Conservation (phyloP, 2,888 invertebrate genomes). For the Cerastis leucographa region DNA sequence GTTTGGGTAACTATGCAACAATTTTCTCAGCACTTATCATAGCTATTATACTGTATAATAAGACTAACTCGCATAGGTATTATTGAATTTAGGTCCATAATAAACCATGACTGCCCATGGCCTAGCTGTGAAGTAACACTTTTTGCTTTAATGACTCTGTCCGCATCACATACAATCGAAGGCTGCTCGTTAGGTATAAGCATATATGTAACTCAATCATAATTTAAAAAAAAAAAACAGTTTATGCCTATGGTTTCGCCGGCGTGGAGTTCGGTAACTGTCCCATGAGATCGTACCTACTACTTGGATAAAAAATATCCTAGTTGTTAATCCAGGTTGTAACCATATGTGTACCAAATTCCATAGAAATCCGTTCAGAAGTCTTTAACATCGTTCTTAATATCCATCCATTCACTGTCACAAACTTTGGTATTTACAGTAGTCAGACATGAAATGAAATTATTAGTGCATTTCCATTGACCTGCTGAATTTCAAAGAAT, state of each 20-base stretch:
- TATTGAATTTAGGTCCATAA: constrained; percentile 45
- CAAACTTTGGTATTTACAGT: neutral
- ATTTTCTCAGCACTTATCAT: constrained; percentile 23
- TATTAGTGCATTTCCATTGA: neutral
- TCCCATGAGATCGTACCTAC: neutral
- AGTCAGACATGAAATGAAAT: neutral
- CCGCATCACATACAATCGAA: constrained; percentile 56
- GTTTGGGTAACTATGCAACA: neutral
- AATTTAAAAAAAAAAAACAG: neutral
- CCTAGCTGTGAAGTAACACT: constrained; percentile 49
- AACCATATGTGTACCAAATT: neutral
- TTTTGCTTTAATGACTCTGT: constrained; percentile 52
- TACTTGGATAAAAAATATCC: neutral
- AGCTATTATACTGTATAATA: constrained; percentile 41
- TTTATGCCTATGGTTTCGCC: neutral
- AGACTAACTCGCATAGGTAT: constrained; percentile 25
- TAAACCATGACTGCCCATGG: constrained; percentile 58
- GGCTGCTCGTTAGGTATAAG: constrained; percentile 38
- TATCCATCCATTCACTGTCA: neutral
- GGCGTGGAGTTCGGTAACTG: too few relatives aligned
- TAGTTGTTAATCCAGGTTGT: neutral
- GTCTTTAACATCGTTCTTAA: neutral
- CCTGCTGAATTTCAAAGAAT: neutral
- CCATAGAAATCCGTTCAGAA: neutral
- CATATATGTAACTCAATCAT: constrained; percentile 7